Conservation (phyloP, 2,888 invertebrate species). For the Platycnemis pennipes region DNA sequence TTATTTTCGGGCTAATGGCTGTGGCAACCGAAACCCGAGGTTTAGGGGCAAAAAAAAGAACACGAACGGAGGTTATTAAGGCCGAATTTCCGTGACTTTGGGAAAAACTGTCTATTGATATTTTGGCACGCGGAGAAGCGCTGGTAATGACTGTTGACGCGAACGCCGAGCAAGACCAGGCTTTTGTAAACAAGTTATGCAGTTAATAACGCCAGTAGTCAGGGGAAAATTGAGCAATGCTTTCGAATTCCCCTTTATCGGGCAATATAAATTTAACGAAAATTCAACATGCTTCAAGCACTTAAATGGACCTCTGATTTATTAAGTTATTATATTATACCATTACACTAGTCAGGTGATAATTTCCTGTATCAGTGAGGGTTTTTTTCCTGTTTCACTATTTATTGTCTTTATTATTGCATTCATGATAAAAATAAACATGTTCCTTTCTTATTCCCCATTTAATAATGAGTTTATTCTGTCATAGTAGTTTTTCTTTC, state of each 20-base stretch:
- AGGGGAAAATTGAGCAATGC: not conserved
- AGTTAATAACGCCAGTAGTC: not conserved
- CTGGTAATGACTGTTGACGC: not conserved
- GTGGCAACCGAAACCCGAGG: not conserved
- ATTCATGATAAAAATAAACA: too few relatives aligned
- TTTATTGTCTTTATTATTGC: too few relatives aligned
- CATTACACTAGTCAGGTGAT: too few relatives aligned
- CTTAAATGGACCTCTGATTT: too few relatives aligned
- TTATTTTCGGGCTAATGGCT: conserved; percentile 5
- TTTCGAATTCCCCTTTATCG: not conserved
- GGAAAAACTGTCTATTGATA: not conserved
- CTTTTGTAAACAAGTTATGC: not conserved
- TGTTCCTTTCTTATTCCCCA: too few relatives aligned
- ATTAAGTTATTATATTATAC: too few relatives aligned
- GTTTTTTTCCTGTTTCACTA: too few relatives aligned
- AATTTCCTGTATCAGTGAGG: too few relatives aligned
- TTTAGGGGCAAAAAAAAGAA: not conserved
- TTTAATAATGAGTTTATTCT: too few relatives aligned
- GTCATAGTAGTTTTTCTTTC: too few relatives aligned
- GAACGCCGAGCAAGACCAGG: not conserved
- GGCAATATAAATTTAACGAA: too few relatives aligned
- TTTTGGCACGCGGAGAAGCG: not conserved
- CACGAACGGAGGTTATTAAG: not conserved
- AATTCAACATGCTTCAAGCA: too few relatives aligned
- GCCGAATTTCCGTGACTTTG: not conserved